Evolutionary conservation across 2,113 vertebrate genomes (phyloP).

Genomic region (Crotalus tigris): DNA sequence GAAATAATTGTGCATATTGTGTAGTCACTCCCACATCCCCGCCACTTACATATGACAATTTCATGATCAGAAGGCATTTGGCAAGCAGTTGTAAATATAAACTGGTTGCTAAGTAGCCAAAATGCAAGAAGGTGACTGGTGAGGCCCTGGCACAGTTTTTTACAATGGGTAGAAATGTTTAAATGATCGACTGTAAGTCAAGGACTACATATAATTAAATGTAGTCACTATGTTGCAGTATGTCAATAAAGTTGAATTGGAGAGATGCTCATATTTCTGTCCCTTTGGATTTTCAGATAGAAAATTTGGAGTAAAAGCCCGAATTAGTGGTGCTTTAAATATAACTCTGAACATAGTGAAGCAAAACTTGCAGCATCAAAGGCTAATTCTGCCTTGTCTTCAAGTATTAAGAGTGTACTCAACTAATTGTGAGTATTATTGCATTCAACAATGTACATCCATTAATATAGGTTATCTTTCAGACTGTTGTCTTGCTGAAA

Average conservation of each 20-base stretch:
- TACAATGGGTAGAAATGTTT: background rate
- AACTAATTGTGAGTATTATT: constrained; percentile 84
- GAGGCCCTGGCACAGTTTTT: background rate
- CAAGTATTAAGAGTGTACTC: constrained; percentile 92
- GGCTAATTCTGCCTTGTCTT: constrained; percentile 88
- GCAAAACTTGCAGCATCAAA: constrained; percentile 88
- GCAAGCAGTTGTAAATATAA: background rate
- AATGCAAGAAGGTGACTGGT: background rate
- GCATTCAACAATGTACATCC: constrained; percentile 3
- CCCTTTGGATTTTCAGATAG: constrained; percentile 77
- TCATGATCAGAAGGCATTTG: background rate
- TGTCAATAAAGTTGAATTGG: background rate
- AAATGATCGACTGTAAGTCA: background rate
- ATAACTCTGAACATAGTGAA: constrained; percentile 87
- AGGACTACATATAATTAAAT: background rate
- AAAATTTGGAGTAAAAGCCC: constrained; percentile 94
- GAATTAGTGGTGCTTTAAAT: constrained; percentile 86
- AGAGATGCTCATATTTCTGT: background rate
- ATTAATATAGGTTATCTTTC: background rate
- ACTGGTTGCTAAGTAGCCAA: background rate
- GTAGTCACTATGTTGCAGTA: background rate
- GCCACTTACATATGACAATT: background rate
- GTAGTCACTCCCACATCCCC: background rate
- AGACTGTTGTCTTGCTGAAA: background rate
- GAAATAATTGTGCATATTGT: background rate